These are phyloP conservation scores for Decapterus maruadsi DNA, from an alignment of 2,797 vertebrate genomes.

Conservation along the genomic window DNA sequence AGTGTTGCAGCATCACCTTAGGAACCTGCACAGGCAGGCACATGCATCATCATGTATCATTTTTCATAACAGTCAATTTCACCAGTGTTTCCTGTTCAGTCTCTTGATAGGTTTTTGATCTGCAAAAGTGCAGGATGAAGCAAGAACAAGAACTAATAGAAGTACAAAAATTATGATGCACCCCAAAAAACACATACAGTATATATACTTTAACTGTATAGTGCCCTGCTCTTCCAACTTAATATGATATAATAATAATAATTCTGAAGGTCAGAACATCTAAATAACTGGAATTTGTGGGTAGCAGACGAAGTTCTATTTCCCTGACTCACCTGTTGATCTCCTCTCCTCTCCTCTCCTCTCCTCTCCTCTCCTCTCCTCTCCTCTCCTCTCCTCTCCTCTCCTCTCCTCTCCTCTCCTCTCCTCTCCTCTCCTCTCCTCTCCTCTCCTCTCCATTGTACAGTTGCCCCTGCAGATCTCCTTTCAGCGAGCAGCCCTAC, in stretches of 20 bases:
- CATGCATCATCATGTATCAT: neutral
- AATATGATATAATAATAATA: too few relatives aligned
- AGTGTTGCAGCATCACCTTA: conserved; percentile 6
- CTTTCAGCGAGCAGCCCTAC: conserved; percentile 87
- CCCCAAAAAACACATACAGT: neutral
- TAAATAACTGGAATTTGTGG: neutral
- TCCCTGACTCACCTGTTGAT: conserved; percentile 31
- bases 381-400: conserved; percentile 72
- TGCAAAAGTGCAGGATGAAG: neutral
- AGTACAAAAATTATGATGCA: neutral
- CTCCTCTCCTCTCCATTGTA: conserved; percentile 83
- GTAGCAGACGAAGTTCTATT: conserved; percentile 4
- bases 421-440: conserved; percentile 52
- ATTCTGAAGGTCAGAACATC: neutral
- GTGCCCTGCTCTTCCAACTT: neutral
- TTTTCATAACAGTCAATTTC: neutral
- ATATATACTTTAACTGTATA: neutral
- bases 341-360: conserved; percentile 64
- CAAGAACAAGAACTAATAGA: too few relatives aligned
- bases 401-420: conserved; percentile 67
- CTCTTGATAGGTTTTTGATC: too few relatives aligned
- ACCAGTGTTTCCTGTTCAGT: neutral
- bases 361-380: conserved; percentile 74
- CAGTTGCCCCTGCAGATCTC: conserved; percentile 82
- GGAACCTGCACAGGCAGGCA: neutral